Evolutionary conservation across 2,888 invertebrate species (phyloP).

Genomic region (Mechanitis messenoides): DNA sequence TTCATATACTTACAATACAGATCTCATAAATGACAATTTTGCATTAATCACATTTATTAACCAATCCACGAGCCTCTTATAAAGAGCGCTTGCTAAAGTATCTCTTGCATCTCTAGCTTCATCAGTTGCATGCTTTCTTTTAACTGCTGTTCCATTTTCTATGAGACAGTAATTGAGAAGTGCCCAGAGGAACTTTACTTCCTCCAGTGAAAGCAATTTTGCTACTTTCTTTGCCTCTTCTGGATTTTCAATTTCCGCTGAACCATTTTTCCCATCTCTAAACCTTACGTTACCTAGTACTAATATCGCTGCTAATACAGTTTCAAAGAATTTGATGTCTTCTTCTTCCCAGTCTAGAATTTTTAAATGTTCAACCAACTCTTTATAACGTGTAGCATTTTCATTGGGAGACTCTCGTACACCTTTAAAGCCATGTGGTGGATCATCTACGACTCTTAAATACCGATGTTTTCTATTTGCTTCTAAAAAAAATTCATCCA

Average conservation of each 20-base stretch:
- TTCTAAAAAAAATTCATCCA: conserved; percentile 82
- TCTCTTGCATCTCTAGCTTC: conserved; percentile 91
- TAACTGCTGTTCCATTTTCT: conserved; percentile 82
- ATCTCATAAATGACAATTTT: conserved; percentile 87
- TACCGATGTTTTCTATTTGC: conserved; percentile 84
- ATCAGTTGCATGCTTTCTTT: conserved; percentile 81
- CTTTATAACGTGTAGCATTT: conserved; percentile 80
- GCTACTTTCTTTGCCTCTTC: conserved; percentile 85
- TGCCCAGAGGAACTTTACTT: conserved; percentile 89
- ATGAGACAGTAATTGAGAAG: conserved; percentile 90
- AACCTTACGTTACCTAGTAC: conserved; percentile 88
- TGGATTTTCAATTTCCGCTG: conserved; percentile 83
- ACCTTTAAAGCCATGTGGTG: conserved; percentile 75
- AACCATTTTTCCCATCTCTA: conserved; percentile 78
- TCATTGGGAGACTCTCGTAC: conserved; percentile 80
- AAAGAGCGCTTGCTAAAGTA: conserved; percentile 89
- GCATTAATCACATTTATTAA: conserved; percentile 90
- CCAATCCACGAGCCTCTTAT: conserved; percentile 91
- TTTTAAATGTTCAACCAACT: conserved; percentile 79
- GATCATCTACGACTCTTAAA: conserved; percentile 79
- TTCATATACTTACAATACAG: conserved; percentile 86
- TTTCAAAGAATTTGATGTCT: conserved; percentile 82
- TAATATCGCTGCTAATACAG: conserved; percentile 84
- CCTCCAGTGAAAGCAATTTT: conserved; percentile 84
- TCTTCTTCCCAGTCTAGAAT: conserved; percentile 84